Base-by-base conservation (phyloP, 1,140 invertebrate species). In the Drosophila rhopaloa region DNA sequence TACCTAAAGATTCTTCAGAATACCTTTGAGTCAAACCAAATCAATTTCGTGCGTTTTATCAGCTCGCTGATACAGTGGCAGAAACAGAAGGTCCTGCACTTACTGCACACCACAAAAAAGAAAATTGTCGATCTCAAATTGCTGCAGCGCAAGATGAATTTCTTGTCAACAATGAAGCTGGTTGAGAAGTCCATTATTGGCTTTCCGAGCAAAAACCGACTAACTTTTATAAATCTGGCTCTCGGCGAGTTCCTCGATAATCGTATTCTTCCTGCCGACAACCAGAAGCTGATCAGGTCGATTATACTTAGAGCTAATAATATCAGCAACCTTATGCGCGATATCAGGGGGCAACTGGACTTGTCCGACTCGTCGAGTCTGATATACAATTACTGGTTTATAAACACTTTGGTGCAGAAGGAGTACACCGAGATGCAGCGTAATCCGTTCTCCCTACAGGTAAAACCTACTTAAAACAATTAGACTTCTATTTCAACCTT, bases 41-140 rank as follows among this genome's bases (percentile, higher is more conserved):
- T 77, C 0, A 32, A 66, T 10, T 78, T 89, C 32, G 56, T 79
- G 13, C 72, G 74, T 13, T 50, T 61, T 1, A 7, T 85, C 2
- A 86, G 51, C 48, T 68, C 72, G 9, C 47, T 82, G 7, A 27
- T 74, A 5, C 86, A 85, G 37, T 88, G 78, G 86, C 81, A 90
- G 37, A 85, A 57, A 47, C 79, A 83, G 40, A 84, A 79, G 24
- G 65, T 90, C 1, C 55, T 81, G 78, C 91, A 83, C 55, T 70
- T 50, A 81, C 93, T 79, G 74, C 94, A 54, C 35, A 27, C 90
- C 93, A 83, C 93, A 90, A 66, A 91, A 92, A 80, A 86, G 98
- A 47, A 91, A 97, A 77, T 88, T 9, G 47, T 67, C 0, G 84
- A 83, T 8, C 8, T 89, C 0, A 88, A 88, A 43, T 14, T 80